Base-by-base conservation (phyloP, 2,113 vertebrate species). In the Elephantulus edwardii region DNA sequence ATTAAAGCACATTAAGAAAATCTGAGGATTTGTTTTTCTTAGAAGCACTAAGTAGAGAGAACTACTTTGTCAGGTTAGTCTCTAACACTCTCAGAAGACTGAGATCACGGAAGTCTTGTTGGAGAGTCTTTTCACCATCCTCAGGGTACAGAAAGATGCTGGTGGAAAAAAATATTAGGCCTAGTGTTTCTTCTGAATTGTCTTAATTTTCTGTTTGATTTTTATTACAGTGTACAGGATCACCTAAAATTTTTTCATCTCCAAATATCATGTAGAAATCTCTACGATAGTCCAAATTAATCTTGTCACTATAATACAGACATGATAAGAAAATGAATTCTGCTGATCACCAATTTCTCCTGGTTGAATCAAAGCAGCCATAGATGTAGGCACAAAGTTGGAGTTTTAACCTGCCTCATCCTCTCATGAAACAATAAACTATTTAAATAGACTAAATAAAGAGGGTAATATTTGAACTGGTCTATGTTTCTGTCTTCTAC, bases 111-210 rank as follows among this genome's bases (percentile, higher is more conserved):
- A 12, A 33, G 58, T 62, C 12, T 33, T 62, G 11, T 62, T 62
- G 58, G 28, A 62, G 58, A 62, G 30, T 33, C 58, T 62, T 10
- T 30, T 30, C 26, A 62, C 58, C 30, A 33, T 9, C 56, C 24
- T n/a, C n/a, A n/a, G n/a, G n/a, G n/a, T n/a, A n/a, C n/a, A n/a
- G n/a, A n/a, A n/a, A n/a, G n/a, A n/a, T n/a, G n/a, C n/a, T n/a
- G n/a, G n/a, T n/a, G 66, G 94, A 81, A 12, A 62, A 20, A 88
- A 89, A 74, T 81, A 83, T 64, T 64, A 70, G 13, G 16, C 75
- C 72, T 91, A 70, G 13, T 9, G 72, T 91, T 75, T 86, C 28
- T 89, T 91, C 70, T 85, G 92, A 46, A 52, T 79, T 89, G 54
- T 48, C 50, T 89, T 56, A 22, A 16, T 82, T 93, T 44, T 94